phyloP scores from a whole-genome alignment of 2,113 vertebrate genomes.

The Laticauda colubrina region DNA sequence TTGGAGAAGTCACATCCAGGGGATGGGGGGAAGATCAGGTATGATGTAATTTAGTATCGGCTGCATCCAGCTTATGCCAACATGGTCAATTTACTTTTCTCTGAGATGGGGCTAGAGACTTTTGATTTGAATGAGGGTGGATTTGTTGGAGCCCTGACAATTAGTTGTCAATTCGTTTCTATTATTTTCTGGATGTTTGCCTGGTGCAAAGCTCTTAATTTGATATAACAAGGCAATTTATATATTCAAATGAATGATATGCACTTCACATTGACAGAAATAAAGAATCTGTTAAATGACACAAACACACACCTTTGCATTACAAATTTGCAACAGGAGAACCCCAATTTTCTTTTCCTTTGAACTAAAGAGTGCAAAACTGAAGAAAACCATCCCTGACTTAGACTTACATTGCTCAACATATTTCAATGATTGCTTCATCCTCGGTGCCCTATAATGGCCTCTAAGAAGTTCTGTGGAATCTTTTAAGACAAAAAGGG shows the following conservation, averaged over 20 bases:
- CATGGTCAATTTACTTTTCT: too few relatives aligned
- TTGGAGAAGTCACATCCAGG: too few relatives aligned
- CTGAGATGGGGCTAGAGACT: too few relatives aligned
- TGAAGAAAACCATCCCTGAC: not conserved
- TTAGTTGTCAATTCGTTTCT: not conserved
- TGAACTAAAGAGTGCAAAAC: not conserved
- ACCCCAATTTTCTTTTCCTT: not conserved
- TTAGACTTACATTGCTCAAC: not conserved
- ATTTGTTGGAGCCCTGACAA: too few relatives aligned
- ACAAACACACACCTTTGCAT: not conserved
- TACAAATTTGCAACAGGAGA: not conserved
- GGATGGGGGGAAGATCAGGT: too few relatives aligned
- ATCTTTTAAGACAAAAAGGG: not conserved
- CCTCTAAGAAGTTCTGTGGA: not conserved
- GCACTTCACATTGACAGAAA: not conserved
- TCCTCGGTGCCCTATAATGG: not conserved
- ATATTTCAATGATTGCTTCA: not conserved
- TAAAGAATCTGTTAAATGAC: not conserved
- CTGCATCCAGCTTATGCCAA: too few relatives aligned
- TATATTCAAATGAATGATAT: not conserved
- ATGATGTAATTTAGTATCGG: too few relatives aligned
- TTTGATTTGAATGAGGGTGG: too few relatives aligned
- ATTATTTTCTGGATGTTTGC: not conserved
- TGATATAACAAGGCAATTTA: not conserved
- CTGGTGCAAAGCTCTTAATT: not conserved